phyloP scores from a whole-genome alignment of 2,888 invertebrate species.

The Eupsilia transversa region DNA sequence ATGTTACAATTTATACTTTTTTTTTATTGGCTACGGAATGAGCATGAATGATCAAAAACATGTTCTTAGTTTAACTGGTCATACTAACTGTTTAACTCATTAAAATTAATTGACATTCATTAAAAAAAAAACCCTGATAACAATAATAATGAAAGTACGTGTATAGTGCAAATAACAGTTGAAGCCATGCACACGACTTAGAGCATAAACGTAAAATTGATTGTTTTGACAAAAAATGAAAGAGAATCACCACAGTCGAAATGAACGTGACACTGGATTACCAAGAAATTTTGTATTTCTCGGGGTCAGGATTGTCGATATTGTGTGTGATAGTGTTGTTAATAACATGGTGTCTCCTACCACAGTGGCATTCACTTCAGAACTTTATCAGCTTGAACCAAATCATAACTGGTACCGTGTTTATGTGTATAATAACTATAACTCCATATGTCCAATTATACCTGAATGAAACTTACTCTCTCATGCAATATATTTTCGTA shows the following conservation, averaged over 20 bases:
- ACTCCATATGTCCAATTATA: neutral
- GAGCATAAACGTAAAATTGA: neutral
- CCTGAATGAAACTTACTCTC: accelerated
- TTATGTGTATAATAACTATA: neutral
- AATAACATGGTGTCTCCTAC: conserved; percentile 46
- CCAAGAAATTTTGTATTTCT: conserved; percentile 5
- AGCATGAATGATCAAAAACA: neutral
- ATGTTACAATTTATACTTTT: neutral
- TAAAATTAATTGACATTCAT: conserved; percentile 10
- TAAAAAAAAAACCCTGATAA: conserved; percentile 10
- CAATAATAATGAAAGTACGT: neutral
- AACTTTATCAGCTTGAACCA: conserved; percentile 53
- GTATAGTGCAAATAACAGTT: conserved; percentile 16
- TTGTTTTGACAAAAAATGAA: neutral
- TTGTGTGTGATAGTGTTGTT: conserved; percentile 45
- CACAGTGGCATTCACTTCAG: conserved; percentile 50
- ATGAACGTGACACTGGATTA: conserved; percentile 16
- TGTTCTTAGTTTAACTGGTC: neutral
- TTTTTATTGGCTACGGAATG: neutral
- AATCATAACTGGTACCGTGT: conserved; percentile 28
- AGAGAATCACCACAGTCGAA: neutral
- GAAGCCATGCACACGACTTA: neutral
- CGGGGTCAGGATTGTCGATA: conserved; percentile 30
- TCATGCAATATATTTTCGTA: conserved; percentile 17
- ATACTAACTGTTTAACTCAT: neutral